Evolutionary conservation across 1,140 invertebrate genomes (phyloP).

Genomic region (Ericerus pela): DNA sequence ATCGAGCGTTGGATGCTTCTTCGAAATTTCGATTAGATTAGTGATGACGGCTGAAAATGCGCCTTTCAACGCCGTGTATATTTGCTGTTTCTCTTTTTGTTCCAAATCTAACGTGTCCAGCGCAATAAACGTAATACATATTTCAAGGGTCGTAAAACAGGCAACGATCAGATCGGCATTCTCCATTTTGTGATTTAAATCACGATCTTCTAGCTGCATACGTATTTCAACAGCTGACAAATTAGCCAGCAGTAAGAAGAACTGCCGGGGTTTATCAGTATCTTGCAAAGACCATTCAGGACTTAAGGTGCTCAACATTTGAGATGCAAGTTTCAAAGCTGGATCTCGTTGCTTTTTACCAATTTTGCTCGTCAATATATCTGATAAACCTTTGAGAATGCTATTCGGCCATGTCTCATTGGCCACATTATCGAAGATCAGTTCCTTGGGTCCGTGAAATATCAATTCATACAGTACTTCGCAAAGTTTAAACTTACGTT

Average conservation of each 20-base stretch:
- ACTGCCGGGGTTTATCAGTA: slow-evolving; percentile 61
- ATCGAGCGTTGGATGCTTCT: slow-evolving; percentile 40
- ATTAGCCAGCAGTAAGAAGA: slow-evolving; percentile 70
- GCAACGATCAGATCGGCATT: slow-evolving; percentile 61
- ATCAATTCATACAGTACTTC: slow-evolving; percentile 55
- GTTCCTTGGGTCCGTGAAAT: slow-evolving; percentile 48
- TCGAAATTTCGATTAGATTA: slow-evolving; percentile 46
- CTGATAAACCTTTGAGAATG: slow-evolving; percentile 57
- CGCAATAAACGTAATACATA: slow-evolving; percentile 62
- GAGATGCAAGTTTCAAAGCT: slow-evolving; percentile 63
- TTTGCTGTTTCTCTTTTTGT: slow-evolving; percentile 74
- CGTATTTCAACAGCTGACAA: slow-evolving; percentile 77
- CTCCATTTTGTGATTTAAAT: slow-evolving; percentile 53
- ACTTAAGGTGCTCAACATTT: slow-evolving; percentile 64
- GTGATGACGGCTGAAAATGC: slow-evolving; percentile 69
- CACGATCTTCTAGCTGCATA: slow-evolving; percentile 76
- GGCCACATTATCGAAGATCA: slow-evolving; percentile 40
- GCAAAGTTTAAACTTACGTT: slow-evolving; percentile 74
- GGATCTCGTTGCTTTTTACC: slow-evolving; percentile 73
- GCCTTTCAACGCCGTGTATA: slow-evolving; percentile 78
- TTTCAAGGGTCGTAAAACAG: slow-evolving; percentile 71
- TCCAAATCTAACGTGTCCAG: slow-evolving; percentile 67
- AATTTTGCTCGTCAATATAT: slow-evolving; percentile 74
- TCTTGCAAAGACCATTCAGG: slow-evolving; percentile 65
- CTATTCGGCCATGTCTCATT: slow-evolving; percentile 62